Conservation (phyloP, 2,797 vertebrate species). For the Amblyraja radiata region DNA sequence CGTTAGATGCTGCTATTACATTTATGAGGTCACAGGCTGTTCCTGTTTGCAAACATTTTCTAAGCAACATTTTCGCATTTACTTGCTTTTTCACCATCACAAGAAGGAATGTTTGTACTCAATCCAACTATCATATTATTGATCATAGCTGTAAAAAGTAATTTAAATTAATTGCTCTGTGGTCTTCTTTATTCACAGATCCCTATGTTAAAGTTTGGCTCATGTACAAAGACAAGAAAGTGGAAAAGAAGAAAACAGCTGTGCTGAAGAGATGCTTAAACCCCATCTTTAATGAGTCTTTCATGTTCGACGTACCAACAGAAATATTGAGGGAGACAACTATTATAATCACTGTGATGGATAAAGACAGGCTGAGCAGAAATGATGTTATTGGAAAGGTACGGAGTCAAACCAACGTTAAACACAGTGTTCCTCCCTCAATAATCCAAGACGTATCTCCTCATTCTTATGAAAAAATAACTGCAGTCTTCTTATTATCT, state of each 20-base stretch:
- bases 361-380: constrained; percentile 95
- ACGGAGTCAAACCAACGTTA: constrained; percentile 40
- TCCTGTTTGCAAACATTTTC: neutral
- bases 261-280: constrained; percentile 97
- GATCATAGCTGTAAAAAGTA: neutral
- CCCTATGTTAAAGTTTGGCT: constrained; percentile 98
- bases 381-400: constrained; percentile 99
- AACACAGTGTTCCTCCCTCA: too few species aligned
- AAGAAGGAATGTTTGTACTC: too few species aligned
- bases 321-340: constrained; percentile 95
- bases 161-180: neutral
- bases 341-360: constrained; percentile 98
- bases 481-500: too few species aligned
- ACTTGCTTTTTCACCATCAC: neutral
- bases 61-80: neutral
- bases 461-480: too few species aligned
- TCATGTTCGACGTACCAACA: constrained; percentile 91
- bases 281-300: constrained; percentile 96
- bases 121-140: constrained; percentile 4
- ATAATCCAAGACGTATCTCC: neutral
- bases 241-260: constrained; percentile 98
- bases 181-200: constrained; percentile 56
- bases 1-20: neutral
- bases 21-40: neutral
- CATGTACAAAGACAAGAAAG: constrained; percentile 97